Evolutionary conservation across 2,113 vertebrate genomes (phyloP), one percentile per base, ranked within the genome.

Genomic region (Cichladusa arquata): DNA sequence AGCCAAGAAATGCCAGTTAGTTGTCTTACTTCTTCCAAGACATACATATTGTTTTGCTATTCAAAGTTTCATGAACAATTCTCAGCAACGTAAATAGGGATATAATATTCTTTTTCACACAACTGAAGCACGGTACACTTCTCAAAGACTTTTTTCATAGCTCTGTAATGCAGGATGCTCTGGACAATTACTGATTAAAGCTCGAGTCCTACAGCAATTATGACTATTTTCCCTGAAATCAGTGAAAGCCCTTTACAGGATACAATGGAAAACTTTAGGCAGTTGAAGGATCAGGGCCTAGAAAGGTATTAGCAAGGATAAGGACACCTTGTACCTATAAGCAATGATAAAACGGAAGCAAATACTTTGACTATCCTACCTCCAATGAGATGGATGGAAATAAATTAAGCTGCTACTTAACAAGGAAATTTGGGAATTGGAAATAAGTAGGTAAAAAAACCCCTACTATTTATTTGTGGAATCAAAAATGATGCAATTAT

Each of bases 1-100:
- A 86, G 81, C 87, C 87, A 94, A 94, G 78, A 88, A 90, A 82
- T 77, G 7, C 26, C 38, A 58, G 36, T 26, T 88, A 88, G 73
- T 82, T 34, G 9, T 80, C 51, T 87, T 66, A 13, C 13, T 72
- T 76, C 53, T 88, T 77, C 61, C 33, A 82, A 61, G 70, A 65
- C 24, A 42, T 74, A n/a, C 14, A 8, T 57, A 31, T 47, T 4
- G 1, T 87, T 90, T 42, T 28, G 12, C 26, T 88, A 38, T 34
- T 74, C 42, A 69, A 81, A 87, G 29, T 69, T 78, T 65, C 47
- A 56, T 17, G 24, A 61, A 61, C 29, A 56, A 8, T 80, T 80
- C 24, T 90, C 58, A 72, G 31, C 61, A 71, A 40, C 2, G 12
- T 38, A 78, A 60, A n/a, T 38, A 42, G 25, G 6, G 14, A 65